Conservation (phyloP, 2,113 vertebrate species). For the Actenoides hombroni region DNA sequence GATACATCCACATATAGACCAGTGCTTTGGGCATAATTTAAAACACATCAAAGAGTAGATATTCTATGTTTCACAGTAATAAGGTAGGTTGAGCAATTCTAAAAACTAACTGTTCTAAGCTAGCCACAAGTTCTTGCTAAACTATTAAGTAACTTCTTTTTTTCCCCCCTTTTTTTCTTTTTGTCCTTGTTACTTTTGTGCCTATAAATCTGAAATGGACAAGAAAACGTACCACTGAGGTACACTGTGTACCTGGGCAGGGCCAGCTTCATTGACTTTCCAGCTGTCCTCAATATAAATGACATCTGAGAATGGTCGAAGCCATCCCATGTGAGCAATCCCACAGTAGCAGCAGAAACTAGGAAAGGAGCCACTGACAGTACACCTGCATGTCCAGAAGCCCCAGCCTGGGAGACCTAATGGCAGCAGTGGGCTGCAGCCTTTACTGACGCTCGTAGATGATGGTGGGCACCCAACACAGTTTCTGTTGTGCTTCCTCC, state of each 20-base stretch:
- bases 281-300: not conserved
- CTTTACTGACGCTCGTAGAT: not conserved
- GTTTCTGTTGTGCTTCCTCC: not conserved
- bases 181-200: not conserved
- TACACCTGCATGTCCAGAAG: not conserved
- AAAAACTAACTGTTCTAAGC: not conserved
- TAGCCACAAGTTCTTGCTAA: constrained; percentile 13
- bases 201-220: not conserved
- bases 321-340: not conserved
- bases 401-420: not conserved
- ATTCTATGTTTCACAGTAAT: not conserved
- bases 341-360: not conserved
- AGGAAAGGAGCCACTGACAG: not conserved
- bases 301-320: not conserved
- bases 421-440: not conserved
- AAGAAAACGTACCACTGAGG: not conserved
- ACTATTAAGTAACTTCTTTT: not conserved
- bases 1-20: not conserved
- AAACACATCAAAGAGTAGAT: not conserved
- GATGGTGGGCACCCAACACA: not conserved
- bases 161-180: not conserved
- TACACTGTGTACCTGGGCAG: not conserved
- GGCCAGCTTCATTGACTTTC: not conserved
- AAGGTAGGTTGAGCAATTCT: not conserved
- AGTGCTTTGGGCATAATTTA: not conserved